Base-by-base conservation (phyloP, 1,140 invertebrate genomes). In the Acarapis woodi region DNA sequence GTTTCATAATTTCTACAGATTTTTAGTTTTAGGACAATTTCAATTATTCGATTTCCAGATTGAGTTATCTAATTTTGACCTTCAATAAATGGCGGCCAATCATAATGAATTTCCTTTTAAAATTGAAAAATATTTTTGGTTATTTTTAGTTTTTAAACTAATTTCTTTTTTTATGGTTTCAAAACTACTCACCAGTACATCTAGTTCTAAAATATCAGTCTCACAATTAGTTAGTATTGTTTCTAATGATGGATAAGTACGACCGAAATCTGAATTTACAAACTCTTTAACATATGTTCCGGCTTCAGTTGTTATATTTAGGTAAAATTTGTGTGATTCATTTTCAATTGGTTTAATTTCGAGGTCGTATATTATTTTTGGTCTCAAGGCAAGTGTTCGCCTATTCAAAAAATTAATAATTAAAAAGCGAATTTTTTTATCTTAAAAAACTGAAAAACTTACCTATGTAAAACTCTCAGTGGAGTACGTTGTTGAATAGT, bases 221-320 rank as follows among this genome's bases (percentile, higher is more conserved):
- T 38, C 30, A 37, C 43, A 44, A 37, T 65, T 54, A 2, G 53
- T 55, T 2, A 69, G 45, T 9, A 71, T 38, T 1, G 49, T 47
- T 15, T 64, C 61, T 9, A 83, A 51, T 53, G 60, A 70, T 1
- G 85, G 87, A 10, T 51, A 53, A 1, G 82, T 88, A 28, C 85
- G 61, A 12, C 75, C 73, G 52, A 90, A 76, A 59, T 94, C 87
- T 1, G 85, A 78, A 58, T 94, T 82, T 14, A 87, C 71, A 62
- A 93, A 83, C 59, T 96, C 87, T 58, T 96, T 96, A 0, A 96
- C 67, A 51, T 94, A 60, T 49, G 82, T 90, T 28, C 85, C 87
- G 28, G 85, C 83, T 55, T 88, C 74, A 10, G 80, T 85, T 34
- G 63, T 66, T 1, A 90, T 41, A 42, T 66, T 59, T 3, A 90